These are phyloP conservation scores for Lepidurus apus DNA, from an alignment of 1,140 invertebrate species.

Conservation along the genomic window DNA sequence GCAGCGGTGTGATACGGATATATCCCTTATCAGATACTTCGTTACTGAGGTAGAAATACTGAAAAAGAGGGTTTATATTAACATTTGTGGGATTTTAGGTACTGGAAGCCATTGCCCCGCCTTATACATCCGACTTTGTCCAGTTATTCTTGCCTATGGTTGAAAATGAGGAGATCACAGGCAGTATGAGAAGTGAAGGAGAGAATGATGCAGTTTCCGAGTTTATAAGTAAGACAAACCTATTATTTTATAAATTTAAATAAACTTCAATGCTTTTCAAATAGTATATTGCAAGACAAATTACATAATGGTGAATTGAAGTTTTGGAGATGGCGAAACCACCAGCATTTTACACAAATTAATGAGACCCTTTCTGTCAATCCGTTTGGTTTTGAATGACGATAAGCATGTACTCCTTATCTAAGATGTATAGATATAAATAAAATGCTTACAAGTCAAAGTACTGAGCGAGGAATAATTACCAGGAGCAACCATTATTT, in stretches of 20 bases:
- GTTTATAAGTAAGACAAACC: constrained; percentile 59
- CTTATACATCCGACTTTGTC: constrained; percentile 92
- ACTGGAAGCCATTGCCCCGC: constrained; percentile 90
- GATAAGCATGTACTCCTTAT: constrained; percentile 36
- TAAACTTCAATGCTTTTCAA: constrained; percentile 23
- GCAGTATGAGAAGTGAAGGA: constrained; percentile 79
- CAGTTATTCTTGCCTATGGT: constrained; percentile 93
- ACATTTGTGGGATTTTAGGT: constrained; percentile 56
- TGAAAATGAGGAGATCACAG: constrained; percentile 96
- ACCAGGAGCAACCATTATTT: constrained; percentile 92
- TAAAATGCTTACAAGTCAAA: not conserved
- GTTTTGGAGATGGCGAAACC: not conserved
- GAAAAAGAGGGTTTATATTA: constrained; percentile 29
- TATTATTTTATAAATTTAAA: not conserved
- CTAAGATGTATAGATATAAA: constrained; percentile 26
- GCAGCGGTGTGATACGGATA: constrained; percentile 89
- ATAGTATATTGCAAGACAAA: constrained; percentile 37
- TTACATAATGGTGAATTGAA: constrained; percentile 37
- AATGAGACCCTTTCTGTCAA: not conserved
- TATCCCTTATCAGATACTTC: constrained; percentile 94
- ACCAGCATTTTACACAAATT: not conserved
- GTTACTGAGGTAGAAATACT: constrained; percentile 73
- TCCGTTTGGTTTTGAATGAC: constrained; percentile 31
- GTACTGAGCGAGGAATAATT: constrained; percentile 34
- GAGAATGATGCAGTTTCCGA: constrained; percentile 91